A percentile compares a stretch with the other conserved stretches of the same genome.
phyloP scores from a whole-genome alignment of 2,888 invertebrate genomes.

The Drosophila anceps region DNA sequence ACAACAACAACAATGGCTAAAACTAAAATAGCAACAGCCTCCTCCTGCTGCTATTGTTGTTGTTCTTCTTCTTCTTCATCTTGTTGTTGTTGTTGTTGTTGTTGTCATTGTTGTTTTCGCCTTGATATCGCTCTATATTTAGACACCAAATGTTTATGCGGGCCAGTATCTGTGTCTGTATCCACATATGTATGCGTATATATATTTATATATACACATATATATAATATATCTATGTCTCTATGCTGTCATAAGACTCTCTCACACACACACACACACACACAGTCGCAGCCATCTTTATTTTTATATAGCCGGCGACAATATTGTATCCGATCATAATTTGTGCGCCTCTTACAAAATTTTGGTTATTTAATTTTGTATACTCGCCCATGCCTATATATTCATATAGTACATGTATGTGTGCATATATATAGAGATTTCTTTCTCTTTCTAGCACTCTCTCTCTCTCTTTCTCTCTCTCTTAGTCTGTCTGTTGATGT shows the following conservation, averaged over 20 bases:
- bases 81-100: constrained; percentile 22
- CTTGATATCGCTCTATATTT: constrained; percentile 62
- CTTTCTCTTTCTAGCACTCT: not conserved
- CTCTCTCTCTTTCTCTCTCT: not conserved
- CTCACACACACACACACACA: constrained; percentile 13
- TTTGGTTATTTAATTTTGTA: constrained; percentile 54
- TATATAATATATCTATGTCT: constrained; percentile 28
- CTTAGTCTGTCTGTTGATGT: not conserved
- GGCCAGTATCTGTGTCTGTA: constrained; percentile 38
- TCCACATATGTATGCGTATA: constrained; percentile 15
- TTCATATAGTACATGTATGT: not conserved
- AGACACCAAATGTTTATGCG: constrained; percentile 38
- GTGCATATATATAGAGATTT: not conserved
- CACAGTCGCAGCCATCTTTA: constrained; percentile 33
- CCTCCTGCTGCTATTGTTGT: constrained; percentile 19
- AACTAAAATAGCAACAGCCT: constrained; percentile 53
- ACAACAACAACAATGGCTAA: constrained; percentile 48
- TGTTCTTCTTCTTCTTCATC: too few relatives aligned
- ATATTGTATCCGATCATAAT: constrained; percentile 69
- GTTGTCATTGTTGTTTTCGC: constrained; percentile 52
- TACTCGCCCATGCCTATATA: constrained; percentile 7
- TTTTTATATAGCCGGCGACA: constrained; percentile 73
- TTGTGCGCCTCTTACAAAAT: constrained; percentile 50
- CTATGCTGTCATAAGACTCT: constrained; percentile 58
- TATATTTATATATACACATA: constrained; percentile 7